Evolutionary conservation across 2,113 vertebrate genomes (phyloP), one percentile per base, ranked within the genome.

Genomic region (Hippolais icterina): DNA sequence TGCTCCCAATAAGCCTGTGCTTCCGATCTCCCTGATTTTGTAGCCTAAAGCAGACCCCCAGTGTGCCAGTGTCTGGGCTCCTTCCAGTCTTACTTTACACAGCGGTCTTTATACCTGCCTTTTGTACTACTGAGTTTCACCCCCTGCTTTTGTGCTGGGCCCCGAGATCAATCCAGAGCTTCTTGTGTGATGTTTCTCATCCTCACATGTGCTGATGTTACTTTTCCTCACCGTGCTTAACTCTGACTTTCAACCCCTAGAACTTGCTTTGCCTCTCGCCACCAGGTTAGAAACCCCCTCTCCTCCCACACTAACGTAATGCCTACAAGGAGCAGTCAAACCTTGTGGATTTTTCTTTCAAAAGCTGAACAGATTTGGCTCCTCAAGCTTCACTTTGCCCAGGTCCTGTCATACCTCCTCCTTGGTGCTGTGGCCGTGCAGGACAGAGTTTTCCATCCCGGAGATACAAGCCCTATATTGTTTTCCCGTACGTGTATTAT

Each of bases 1-100:
- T 95, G 94, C 94, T 97, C 79, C 79, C 78, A 96, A 90, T 97
- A 95, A 94, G 90, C 75, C 85, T 15, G 11, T 90, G 74, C 90
- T 91, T 97, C 92, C 76, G 72, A 94, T 94, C 91, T 89, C 77
- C 60, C 64, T 81, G 60, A 41, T 75, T 93, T 61, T 71, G 80
- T 93, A 93, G 94, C 95, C 93, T 92, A 46, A 84, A 95, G 96
- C 94, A 94, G 91, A 90, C 80, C 69, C 91, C 72, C 41, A 74
- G 83, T 8, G 44, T 89, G 95, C 41, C 53, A 64, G 29, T 69
- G 90, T 95, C 95, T 94, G 95, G 71, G 83, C 27, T 95, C 52
- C 89, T 92, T 94, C 94, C 95, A 96, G 66, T 87, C 75, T 92
- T 93, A 21, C 0, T 1, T 95, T 90, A 72, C 82, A 46, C 22